These are phyloP conservation scores for Yponomeuta sedellus DNA, from an alignment of 2,888 invertebrate species.

Conservation along the genomic window DNA sequence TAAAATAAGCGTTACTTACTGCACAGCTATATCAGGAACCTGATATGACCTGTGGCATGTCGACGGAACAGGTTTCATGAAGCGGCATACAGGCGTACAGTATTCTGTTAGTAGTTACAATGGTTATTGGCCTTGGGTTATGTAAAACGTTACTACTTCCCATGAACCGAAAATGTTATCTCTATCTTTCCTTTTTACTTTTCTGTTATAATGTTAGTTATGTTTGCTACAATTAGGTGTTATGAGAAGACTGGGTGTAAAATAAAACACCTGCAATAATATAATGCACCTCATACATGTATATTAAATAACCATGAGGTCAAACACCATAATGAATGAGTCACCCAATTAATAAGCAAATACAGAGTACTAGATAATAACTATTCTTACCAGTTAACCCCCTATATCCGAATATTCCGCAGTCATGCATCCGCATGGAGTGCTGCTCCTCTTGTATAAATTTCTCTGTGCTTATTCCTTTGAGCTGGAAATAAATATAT, in stretches of 20 bases:
- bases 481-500: slow-evolving; percentile 60
- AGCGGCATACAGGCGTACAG: slow-evolving; percentile 74
- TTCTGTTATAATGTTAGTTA: not conserved
- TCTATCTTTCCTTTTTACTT: not conserved
- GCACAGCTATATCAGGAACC: slow-evolving; percentile 68
- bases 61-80: slow-evolving; percentile 67
- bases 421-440: slow-evolving; percentile 83
- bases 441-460: slow-evolving; percentile 85
- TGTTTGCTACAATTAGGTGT: not conserved
- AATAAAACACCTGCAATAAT: no score
- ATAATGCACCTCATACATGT: no score
- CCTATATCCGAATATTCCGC: slow-evolving; percentile 84
- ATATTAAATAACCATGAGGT: no score
- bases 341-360: no score
- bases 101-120: slow-evolving; percentile 63
- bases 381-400: slow-evolving; percentile 80
- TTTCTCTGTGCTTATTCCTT: slow-evolving; percentile 85
- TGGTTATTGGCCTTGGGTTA: slow-evolving; percentile 39
- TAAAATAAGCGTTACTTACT: slow-evolving; percentile 52
- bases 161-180: not conserved
- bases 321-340: no score
- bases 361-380: not conserved
- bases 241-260: no score
- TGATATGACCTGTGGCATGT: slow-evolving; percentile 57
- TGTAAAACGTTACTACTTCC: not conserved